Conservation (phyloP, 2,888 invertebrate species). For the Trimorus sp. region DNA sequence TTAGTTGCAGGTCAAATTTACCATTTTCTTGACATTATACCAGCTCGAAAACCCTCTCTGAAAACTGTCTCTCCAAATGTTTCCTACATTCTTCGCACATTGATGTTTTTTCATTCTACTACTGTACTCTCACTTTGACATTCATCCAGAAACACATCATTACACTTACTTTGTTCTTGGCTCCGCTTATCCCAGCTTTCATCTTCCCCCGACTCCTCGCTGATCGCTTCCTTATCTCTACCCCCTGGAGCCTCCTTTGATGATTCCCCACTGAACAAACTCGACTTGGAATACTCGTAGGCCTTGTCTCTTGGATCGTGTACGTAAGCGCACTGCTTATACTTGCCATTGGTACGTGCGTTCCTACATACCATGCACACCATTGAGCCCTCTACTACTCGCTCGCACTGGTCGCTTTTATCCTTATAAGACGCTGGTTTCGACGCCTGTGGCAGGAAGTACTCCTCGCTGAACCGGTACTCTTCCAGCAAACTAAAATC, state of each 20-base stretch:
- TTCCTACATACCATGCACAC: conserved; percentile 89
- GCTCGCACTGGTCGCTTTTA: conserved; percentile 86
- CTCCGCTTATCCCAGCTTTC: too few relatives aligned
- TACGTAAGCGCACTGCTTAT: conserved; percentile 91
- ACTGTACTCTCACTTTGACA: too few relatives aligned
- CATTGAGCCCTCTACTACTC: conserved; percentile 86
- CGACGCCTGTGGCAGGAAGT: conserved; percentile 73
- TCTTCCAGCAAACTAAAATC: conserved; percentile 79
- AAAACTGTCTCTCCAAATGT: too few relatives aligned
- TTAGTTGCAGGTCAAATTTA: too few relatives aligned
- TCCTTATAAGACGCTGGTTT: conserved; percentile 84
- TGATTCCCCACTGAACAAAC: conserved; percentile 63
- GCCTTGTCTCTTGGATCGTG: conserved; percentile 87
- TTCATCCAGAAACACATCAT: too few relatives aligned
- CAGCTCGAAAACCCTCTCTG: too few relatives aligned
- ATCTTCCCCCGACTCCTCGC: conserved; percentile 23
- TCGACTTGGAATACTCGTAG: conserved; percentile 72
- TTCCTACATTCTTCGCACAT: too few relatives aligned
- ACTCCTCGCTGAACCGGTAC: conserved; percentile 78
- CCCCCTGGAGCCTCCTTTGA: conserved; percentile 25
- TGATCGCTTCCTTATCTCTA: too few relatives aligned
- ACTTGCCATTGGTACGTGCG: conserved; percentile 88
- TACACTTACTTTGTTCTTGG: too few relatives aligned
- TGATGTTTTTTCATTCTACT: too few relatives aligned
- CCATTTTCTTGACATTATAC: too few relatives aligned